Conservation (phyloP, 2,113 vertebrate genomes). For the Pomatorhinus ruficollis region DNA sequence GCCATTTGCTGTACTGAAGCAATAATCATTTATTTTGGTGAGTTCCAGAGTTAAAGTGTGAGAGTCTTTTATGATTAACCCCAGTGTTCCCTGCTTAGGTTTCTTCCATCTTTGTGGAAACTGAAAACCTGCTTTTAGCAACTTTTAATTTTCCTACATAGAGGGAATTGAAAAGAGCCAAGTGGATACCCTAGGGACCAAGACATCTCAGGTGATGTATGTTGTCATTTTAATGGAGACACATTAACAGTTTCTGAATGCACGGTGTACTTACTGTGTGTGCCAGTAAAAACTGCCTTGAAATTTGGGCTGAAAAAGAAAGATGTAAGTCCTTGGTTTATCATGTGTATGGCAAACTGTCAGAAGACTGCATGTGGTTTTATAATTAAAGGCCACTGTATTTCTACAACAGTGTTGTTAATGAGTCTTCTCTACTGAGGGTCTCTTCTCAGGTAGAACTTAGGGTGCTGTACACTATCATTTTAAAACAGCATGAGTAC, state of each 20-base stretch:
- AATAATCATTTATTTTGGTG: constrained; percentile 67
- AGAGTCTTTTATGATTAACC: neutral
- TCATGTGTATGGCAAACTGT: neutral
- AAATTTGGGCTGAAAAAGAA: neutral
- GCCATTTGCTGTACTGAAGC: constrained; percentile 52
- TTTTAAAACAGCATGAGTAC: constrained; percentile 16
- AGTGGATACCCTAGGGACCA: neutral
- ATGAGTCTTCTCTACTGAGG: neutral
- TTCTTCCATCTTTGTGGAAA: constrained; percentile 47
- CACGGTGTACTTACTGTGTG: neutral
- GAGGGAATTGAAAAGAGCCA: neutral
- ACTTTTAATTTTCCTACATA: neutral
- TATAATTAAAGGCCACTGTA: constrained; percentile 27
- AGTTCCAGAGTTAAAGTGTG: constrained; percentile 3
- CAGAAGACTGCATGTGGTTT: neutral
- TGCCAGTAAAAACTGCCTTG: neutral
- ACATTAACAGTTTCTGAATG: neutral
- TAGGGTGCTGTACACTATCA: neutral
- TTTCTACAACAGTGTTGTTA: neutral
- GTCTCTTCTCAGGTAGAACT: constrained; percentile 9
- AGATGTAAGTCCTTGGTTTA: neutral
- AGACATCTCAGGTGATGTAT: neutral
- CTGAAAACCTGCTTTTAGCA: constrained; percentile 31
- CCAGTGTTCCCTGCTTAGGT: constrained; percentile 3
- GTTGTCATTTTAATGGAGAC: neutral